Evolutionary conservation across 2,797 vertebrate genomes (phyloP), one percentile per base, ranked within the genome.

Genomic region (Cryptoblepharus egeriae): DNA sequence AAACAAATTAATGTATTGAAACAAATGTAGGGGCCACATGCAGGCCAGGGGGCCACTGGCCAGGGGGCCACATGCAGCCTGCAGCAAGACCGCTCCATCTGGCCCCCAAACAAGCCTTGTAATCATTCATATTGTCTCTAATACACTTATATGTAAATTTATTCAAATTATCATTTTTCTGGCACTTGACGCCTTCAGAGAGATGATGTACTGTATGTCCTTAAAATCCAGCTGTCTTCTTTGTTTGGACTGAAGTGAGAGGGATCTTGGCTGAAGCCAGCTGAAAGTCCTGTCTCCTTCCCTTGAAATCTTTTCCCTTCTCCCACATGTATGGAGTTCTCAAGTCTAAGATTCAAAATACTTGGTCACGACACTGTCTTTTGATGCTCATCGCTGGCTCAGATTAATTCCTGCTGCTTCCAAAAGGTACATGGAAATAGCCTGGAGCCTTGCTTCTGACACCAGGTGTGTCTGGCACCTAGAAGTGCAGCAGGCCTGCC

Each of bases 401-500:
- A 72, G 30, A 37, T 69, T 49, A n/a, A 72, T 39, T 7, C 26
- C 77, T 68, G 70, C 76, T n/a, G 61, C 71, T 79, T 63, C 77
- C 22, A 16, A 52, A 67, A 37, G 13, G 61, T 37, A 45, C 22
- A n/a, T 7, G 39, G 39, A 75, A n/a, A 55, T 63, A 68, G 70
- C 82, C 82, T 32, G 15, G 52, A 84, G 82, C 61, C 82, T 84
- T 37, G 58, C 61, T 73, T 61, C 52, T 79, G 76, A 68, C 35
- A 45, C 1, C 30, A 49, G 82, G 76, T 68, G 82, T 6, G 76
- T 61, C 69, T 20, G 49, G 45, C 20, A 2, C 32, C 35, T 42
- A 37, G 75, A 78, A 79, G 68, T 69, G 55, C 52, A 81, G 45
- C 68, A n/a, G 76, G 76, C 52, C 7, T 64, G 76, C 37, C 76